Evolutionary conservation across 2,113 vertebrate species (phyloP), one percentile per base, ranked within the genome.

Genomic region (Oryzias woworae): DNA sequence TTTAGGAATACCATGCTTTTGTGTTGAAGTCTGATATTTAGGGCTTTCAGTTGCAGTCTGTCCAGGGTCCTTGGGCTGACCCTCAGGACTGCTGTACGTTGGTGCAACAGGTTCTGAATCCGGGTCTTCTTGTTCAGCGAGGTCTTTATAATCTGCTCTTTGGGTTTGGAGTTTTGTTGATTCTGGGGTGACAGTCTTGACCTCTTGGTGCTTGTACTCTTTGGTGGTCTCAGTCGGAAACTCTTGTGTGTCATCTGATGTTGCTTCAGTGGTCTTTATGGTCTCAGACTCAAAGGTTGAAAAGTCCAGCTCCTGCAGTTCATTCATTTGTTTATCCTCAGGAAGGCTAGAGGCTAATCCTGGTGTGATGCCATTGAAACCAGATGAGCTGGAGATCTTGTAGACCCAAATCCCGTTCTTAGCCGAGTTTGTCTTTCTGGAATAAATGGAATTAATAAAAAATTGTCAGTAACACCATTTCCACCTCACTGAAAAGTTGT

Each of bases 391-490:
- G 7, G 95, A 93, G 0, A 97, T 93, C 80, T 96, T 92, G 0
- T 94, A 98, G n/a, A 96, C 94, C 96, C 96, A 98, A 55, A 95
- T 62, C 0, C 96, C 96, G 5, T 52, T 85, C 44, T 61, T 85
- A 48, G 94, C 96, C 4, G 93, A 87, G 77, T 96, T 98, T 28
- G 95, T 95, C 75, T 89, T 91, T 84, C 95, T 96, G 64, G 41
- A 61, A 24, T 13, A 15, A 55, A 14, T 14, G 10, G 15, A 15
- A 18, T n/a, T 1, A 46, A 46, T 17, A 14, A 46, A 4, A 45
- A 6, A 45, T 2, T 14, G 15, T 45, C 43, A 13, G 12, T 16
- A 4, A 7, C 43, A 14, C 12, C 43, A 16, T 16, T 45, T 16
- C 15, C 14, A 4, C 15, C 26, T 28, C 4, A 36, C 7, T 36